Evolutionary conservation across 1,140 invertebrate species (phyloP).

Genomic region (Microplitis mediator): DNA sequence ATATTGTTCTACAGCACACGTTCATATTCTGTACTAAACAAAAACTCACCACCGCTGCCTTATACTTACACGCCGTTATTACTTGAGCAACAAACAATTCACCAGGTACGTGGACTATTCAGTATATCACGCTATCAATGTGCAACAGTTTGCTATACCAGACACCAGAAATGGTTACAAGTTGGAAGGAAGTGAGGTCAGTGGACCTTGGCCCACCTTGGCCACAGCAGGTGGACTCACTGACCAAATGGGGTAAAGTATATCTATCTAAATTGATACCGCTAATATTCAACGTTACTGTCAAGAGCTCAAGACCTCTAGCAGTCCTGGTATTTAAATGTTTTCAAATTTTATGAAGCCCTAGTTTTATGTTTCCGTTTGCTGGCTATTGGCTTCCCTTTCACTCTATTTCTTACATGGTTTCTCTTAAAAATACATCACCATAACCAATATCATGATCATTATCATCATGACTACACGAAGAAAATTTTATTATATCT

Average conservation of each 20-base stretch:
- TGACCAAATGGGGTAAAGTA: neutral
- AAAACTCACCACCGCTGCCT: neutral
- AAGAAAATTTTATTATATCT: too few relatives aligned
- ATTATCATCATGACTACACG: too few relatives aligned
- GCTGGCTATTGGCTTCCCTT: too few relatives aligned
- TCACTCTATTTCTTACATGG: too few relatives aligned
- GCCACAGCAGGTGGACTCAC: constrained; percentile 39
- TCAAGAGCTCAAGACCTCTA: too few relatives aligned
- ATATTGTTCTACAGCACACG: neutral
- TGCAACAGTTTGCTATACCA: neutral
- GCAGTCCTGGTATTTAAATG: too few relatives aligned
- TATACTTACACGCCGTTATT: too few relatives aligned
- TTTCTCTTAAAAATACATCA: too few relatives aligned
- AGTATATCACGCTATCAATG: neutral
- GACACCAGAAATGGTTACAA: neutral
- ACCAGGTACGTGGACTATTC: neutral
- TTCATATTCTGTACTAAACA: neutral
- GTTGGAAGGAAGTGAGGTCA: constrained; percentile 51
- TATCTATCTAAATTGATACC: neutral
- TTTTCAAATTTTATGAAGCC: too few relatives aligned
- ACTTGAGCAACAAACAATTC: too few relatives aligned
- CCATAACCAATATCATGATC: too few relatives aligned
- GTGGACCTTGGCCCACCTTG: constrained; percentile 47
- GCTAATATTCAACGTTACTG: neutral
- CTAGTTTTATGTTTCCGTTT: too few relatives aligned